phyloP scores from a whole-genome alignment of 2,888 invertebrate species.

The Amiota mariae region DNA sequence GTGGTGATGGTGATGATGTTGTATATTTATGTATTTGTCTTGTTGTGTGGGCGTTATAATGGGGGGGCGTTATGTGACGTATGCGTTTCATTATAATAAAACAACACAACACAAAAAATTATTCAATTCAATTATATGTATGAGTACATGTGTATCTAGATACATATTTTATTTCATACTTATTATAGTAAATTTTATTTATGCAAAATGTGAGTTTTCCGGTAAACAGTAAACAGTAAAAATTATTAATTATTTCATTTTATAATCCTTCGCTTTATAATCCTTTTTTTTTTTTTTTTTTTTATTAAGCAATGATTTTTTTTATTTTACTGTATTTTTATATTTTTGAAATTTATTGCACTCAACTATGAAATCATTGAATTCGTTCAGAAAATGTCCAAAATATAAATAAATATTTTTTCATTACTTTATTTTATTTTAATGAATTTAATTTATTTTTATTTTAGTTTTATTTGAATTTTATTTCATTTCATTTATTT shows the following conservation, averaged over 20 bases:
- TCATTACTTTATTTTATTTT: neutral
- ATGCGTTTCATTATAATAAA: constrained; percentile 22
- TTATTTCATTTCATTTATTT: neutral
- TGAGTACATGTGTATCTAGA: neutral
- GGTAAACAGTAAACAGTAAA: too few relatives aligned
- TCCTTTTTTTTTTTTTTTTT: neutral
- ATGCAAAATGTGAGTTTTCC: neutral
- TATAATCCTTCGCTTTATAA: neutral
- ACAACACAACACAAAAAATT: neutral
- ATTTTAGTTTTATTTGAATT: too few relatives aligned
- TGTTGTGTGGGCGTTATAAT: neutral
- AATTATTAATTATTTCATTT: too few relatives aligned
- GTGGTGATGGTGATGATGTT: constrained; percentile 3
- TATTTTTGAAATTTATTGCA: neutral
- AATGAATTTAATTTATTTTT: neutral
- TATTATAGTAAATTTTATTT: neutral
- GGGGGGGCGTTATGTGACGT: constrained; percentile 11
- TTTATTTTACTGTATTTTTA: neutral
- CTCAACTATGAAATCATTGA: too few relatives aligned
- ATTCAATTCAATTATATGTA: too few relatives aligned
- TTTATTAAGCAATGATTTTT: constrained; percentile 3
- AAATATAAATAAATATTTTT: neutral
- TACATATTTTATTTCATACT: constrained; percentile 14
- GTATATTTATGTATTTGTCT: neutral
- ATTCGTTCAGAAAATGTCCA: too few relatives aligned